Evolutionary conservation across 2,113 vertebrate species (phyloP).

Genomic region (Megaceryle torquata): DNA sequence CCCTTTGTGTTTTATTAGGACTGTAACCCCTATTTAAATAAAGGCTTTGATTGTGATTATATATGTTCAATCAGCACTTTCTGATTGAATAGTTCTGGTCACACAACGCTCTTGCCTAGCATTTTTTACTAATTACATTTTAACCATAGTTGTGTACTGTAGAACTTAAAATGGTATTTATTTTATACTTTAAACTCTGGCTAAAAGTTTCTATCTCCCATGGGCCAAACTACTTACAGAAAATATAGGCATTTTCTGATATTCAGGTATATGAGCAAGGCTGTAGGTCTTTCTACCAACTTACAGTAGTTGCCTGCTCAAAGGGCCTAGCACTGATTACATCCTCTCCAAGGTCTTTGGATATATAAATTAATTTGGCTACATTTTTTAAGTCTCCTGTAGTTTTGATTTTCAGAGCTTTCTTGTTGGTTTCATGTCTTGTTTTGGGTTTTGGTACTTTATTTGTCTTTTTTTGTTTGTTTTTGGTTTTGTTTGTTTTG

Average conservation of each 20-base stretch:
- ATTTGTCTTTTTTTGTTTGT: not conserved
- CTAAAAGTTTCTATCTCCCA: conserved; percentile 15
- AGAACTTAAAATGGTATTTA: conserved; percentile 52
- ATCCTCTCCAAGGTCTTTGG: not conserved
- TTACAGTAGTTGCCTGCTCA: not conserved
- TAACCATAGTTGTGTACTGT: conserved; percentile 55
- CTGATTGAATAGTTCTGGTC: conserved; percentile 79
- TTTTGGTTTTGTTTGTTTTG: not conserved
- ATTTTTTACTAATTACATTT: conserved; percentile 83
- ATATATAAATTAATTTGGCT: not conserved
- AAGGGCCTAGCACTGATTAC: not conserved
- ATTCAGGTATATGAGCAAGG: not conserved
- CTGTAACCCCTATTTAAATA: conserved; percentile 88
- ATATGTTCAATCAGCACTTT: conserved; percentile 85
- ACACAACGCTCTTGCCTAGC: conserved; percentile 67
- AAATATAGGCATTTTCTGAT: not conserved
- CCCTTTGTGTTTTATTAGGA: conserved; percentile 88
- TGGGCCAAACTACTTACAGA: not conserved
- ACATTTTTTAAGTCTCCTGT: not conserved
- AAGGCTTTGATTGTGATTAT: conserved; percentile 83
- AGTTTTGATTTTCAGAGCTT: not conserved
- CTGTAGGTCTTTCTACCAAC: not conserved
- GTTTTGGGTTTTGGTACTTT: not conserved
- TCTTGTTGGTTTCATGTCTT: not conserved
- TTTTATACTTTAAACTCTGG: conserved; percentile 62